A percentile compares a stretch with the other conserved stretches of the same genome.
Conservation (phyloP, 2,113 vertebrate genomes). For the Oncorhynchus keta region DNA sequence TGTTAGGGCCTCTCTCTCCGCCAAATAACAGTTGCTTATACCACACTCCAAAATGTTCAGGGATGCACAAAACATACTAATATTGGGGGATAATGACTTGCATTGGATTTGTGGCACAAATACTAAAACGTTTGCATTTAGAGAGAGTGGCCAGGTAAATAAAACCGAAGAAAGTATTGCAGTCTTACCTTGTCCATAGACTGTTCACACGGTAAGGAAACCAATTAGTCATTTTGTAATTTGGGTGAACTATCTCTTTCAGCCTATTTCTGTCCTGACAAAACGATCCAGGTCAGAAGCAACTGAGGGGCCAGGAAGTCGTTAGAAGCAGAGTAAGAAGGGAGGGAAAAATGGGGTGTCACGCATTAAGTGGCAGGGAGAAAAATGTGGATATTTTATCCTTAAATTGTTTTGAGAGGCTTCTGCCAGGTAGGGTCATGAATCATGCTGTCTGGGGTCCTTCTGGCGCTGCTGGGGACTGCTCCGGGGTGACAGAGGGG, state of each 20-base stretch:
- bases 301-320: conserved; percentile 18
- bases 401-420: conserved; percentile 76
- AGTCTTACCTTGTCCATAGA: too few species aligned
- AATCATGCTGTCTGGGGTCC: conserved; percentile 67
- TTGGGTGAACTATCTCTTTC: background rate
- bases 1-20: too few species aligned
- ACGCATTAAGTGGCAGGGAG: conserved; percentile 48
- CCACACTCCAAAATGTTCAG: too few species aligned
- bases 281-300: background rate
- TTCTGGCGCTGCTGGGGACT: conserved; percentile 38
- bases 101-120: too few species aligned
- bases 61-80: too few species aligned
- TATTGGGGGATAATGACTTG: too few species aligned
- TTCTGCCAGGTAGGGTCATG: conserved; percentile 65
- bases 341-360: conserved; percentile 42
- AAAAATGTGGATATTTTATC: conserved; percentile 67
- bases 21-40: too few species aligned
- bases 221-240: too few species aligned
- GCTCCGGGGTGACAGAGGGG: conserved; percentile 25
- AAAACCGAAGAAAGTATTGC: too few species aligned
- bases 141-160: too few species aligned
- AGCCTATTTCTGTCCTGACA: background rate
- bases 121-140: too few species aligned
- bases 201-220: too few species aligned
- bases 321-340: conserved; percentile 47